A percentile compares a stretch with the other conserved stretches of the same genome.
Conservation (phyloP, 2,797 vertebrate genomes). For the Sebastolobus alascanus region DNA sequence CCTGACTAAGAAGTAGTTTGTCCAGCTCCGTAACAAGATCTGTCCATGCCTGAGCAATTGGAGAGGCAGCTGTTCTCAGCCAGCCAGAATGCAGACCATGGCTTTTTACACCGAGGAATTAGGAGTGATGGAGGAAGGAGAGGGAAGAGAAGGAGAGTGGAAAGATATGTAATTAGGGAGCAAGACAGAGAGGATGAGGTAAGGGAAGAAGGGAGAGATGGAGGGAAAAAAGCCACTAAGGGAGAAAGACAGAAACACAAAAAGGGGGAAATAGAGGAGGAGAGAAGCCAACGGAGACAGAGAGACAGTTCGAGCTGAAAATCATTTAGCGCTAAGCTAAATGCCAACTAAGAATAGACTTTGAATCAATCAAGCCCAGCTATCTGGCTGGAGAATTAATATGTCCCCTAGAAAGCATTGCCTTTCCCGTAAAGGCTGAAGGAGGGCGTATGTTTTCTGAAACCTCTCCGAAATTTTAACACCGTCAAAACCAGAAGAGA, state of each 20-base stretch:
- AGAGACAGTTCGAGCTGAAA: constrained; percentile 78
- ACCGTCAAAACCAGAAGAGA: constrained; percentile 10
- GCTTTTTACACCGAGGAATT: constrained; percentile 59
- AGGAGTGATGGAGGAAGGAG: constrained; percentile 59
- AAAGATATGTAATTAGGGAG: constrained; percentile 66
- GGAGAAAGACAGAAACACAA: constrained; percentile 38
- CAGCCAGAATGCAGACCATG: constrained; percentile 30
- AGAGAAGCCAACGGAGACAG: constrained; percentile 44
- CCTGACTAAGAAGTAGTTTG: constrained; percentile 46
- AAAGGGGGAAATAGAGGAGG: constrained; percentile 32
- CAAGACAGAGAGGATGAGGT: constrained; percentile 49
- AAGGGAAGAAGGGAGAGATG: constrained; percentile 32
- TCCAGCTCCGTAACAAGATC: constrained; percentile 64
- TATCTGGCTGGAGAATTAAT: constrained; percentile 79
- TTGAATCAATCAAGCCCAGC: constrained; percentile 84
- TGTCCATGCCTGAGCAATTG: constrained; percentile 62
- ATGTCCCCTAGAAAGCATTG: constrained; percentile 69
- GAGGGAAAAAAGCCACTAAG: constrained; percentile 21
- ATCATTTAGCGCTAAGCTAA: constrained; percentile 85
- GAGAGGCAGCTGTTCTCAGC: constrained; percentile 66
- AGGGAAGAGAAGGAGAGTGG: not conserved
- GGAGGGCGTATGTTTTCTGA: constrained; percentile 44
- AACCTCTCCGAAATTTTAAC: constrained; percentile 22
- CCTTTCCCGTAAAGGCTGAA: constrained; percentile 45
- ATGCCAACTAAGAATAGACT: constrained; percentile 89